Evolutionary conservation across 2,888 invertebrate genomes (phyloP), one percentile per base, ranked within the genome.

Genomic region (Apamea epomidion): DNA sequence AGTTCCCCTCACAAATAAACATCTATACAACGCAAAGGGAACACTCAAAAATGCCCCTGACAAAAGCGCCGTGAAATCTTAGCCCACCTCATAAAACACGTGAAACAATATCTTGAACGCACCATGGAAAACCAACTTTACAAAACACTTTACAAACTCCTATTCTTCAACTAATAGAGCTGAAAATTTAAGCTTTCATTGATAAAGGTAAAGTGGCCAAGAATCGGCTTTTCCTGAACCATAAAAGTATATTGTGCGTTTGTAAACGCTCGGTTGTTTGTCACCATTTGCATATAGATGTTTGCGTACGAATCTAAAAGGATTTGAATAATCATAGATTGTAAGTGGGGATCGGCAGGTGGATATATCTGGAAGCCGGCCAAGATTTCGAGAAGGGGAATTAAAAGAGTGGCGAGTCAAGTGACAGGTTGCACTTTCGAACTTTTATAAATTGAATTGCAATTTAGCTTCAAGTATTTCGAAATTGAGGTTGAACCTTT

Each of bases 221-320:
- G 90, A 92, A 93, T 94, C 91, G 94, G 94, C 94, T 96, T 95
- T 96, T 96, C 95, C 94, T 95, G 93, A 91, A 92, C 94, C 94
- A 95, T 97, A 96, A 97, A 97, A 97, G 94, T 96, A 96, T 96
- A 97, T 97, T 95, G 96, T 96, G 96, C 96, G 96, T 95, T 94
- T 94, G 95, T 95, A 95, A 96, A 96, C 94, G 95, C 93, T 92
- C 92, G 95, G 93, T 95, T 96, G 96, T 96, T 96, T 96, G 96
- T 96, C 96, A 95, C 95, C 94, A 96, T 97, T 96, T 96, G 95
- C 96, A 97, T 97, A 94, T 93, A 96, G 94, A 96, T 95, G 94
- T 93, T 91, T 89, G 86, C 82, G 87, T 81, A 88, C 82, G 85
- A 90, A 90, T 91, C 90, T 88, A 90, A 91, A 90, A 91, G 86